Base-by-base conservation (phyloP, 2,113 vertebrate genomes). In the Anoplopoma fimbria region DNA sequence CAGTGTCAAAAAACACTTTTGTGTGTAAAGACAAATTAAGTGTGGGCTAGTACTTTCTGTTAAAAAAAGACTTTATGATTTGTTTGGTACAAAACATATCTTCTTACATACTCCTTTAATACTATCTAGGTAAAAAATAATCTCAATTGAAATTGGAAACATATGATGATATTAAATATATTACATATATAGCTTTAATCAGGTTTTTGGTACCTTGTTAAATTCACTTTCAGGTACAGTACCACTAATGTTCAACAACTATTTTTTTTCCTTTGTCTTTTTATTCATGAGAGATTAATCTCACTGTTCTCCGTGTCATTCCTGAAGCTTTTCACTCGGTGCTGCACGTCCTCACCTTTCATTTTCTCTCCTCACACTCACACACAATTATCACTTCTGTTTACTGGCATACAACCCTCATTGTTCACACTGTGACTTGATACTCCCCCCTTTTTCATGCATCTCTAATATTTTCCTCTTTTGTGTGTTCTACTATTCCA, bases 381-480 rank as follows among this genome's bases (percentile, higher is more conserved):
- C 58, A 79, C 27, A 12, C 29, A 74, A 51, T 74, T 79, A 77
- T 34, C 51, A 55, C 61, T 40, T 23, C 25, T 58, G 27, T 38
- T 81, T 12, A 68, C 63, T 67, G 1, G 14, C 67, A 21, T 76
- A 27, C 72, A 74, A 12, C n/a, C 38, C 33, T 57, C 33, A 70
- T 40, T 77, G 40, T 68, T 53, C 45, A 77, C 69, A 80, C 76
- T 31, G 8, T 69, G 69, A 76, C 79, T 71, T 36, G 12, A 6
- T 69, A 17, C 57, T 36, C 33, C 10, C 6, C n/a, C 29, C 27
- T 75, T 38, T 34, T 36, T 69, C 7, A n/a, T 36, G 42, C 49
- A 38, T 65, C 34, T 58, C 45, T 82, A n/a, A 76, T 34, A 61
- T 62, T 38, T 68, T 76, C 1, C n/a, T 25, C 21, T 63, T 82